Base-by-base conservation (phyloP, 2,888 invertebrate species). In the Phalangium opilio region DNA sequence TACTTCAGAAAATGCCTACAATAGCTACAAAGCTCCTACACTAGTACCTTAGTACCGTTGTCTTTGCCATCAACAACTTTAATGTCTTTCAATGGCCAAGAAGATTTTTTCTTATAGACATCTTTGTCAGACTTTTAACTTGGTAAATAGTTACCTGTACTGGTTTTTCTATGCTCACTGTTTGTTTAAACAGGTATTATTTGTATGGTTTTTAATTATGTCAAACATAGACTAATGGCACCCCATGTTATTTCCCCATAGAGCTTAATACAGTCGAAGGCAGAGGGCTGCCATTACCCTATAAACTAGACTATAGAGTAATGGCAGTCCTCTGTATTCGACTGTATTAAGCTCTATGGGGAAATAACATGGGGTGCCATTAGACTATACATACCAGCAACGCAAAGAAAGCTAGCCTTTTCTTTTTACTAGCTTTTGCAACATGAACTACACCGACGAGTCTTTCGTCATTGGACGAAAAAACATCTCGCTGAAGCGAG, bases 41-140 rank as follows among this genome's bases (percentile, higher is more conserved):
- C 27, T 27, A 27, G 8, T 27, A 27, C 27, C 27, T 27, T 27
- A 27, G 27, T 27, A 27, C 75, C 73, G 51, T 79, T 76, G 59
- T 74, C 76, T 59, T 80, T 79, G 7, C 84, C 87, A 70, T 90
- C 86, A 0, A 87, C 75, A 45, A 75, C 72, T 65, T 81, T 81
- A 18, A 90, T 70, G 61, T 86, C 83, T 35, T 77, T 73, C 50
- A 89, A 63, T 35, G 75, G 70, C 85, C 86, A 89, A 19, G 73
- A 73, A 36, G 81, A 75, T 63, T 86, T 87, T 61, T 81, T 81
- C 63, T 84, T 85, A 61, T 78, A 83, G 1, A 72, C 67, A 59
- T 78, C 77, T 60, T 81, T 82, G 60, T 85, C 85, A 17, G 78
- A 76, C 62, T 81, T 81, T 86, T 86, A 0, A 86, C 71, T 66